Evolutionary conservation across 2,113 vertebrate genomes (phyloP), one percentile per base, ranked within the genome.

Genomic region (Puntigrus tetrazona): DNA sequence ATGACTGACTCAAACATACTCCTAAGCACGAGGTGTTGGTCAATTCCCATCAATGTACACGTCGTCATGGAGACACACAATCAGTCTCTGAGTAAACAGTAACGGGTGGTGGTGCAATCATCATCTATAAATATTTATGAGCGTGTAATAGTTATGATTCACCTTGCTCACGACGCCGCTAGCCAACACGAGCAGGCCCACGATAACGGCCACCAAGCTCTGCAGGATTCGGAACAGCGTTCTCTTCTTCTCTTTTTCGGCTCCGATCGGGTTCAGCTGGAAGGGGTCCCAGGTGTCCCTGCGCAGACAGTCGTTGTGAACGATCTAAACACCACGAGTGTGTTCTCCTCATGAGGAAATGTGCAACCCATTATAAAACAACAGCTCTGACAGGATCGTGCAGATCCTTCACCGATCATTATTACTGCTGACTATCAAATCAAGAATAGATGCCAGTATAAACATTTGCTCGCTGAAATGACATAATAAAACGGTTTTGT

Each of bases 271-370:
- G 79, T 94, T 94, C 80, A 95, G 81, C 83, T 95, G 94, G 87
- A 95, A 95, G 4, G 94, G 94, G 89, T 95, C 94, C 94, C 94
- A 95, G 38, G 94, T 95, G 61, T 94, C 94, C 78, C 94, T 95
- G 86, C 22, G 43, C n/a, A 75, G 5, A 43, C 11, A 8, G 4
- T n/a, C 67, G n/a, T 20, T 22, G 22, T 27, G 5, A 61, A 0
- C 13, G 20, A 2, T n/a, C 2, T 36, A 36, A 20, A 57, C 22
- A n/a, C 52, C 7, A 8, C 47, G 1, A 18, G 47, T 50, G 47
- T 20, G 16, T 55, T 22, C 52, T 3, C 2, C 50, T 57, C 52
- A 57, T 8, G 52, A 57, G 8, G 9, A 2, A 5, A 10, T 2
- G 31, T 34, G 9, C 20, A 69, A 22, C 22, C 3, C 5, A 36